These are phyloP conservation scores for Luperina nickerlii DNA, from an alignment of 2,888 invertebrate genomes.

Conservation along the genomic window DNA sequence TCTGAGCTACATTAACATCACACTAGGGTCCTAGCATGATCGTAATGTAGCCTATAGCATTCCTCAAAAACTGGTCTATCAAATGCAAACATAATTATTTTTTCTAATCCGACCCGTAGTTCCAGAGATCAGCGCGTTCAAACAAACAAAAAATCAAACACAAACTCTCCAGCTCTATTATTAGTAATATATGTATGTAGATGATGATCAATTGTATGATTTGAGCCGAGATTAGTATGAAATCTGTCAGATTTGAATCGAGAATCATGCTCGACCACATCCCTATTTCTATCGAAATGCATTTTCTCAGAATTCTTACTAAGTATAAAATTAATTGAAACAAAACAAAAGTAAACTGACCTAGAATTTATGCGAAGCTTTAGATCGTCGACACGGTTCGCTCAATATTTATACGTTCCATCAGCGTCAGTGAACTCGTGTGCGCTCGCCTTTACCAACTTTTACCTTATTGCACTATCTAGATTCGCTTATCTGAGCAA, in stretches of 20 bases:
- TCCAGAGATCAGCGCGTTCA: too few relatives aligned
- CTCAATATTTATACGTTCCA: constrained; percentile 63
- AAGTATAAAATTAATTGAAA: constrained; percentile 21
- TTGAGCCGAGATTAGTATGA: background rate
- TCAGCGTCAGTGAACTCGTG: constrained; percentile 71
- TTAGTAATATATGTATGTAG: too few relatives aligned
- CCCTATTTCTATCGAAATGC: background rate
- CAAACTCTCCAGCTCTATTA: too few relatives aligned
- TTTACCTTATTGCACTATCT: constrained; percentile 85
- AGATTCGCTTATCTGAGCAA: constrained; percentile 85
- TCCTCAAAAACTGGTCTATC: too few relatives aligned
- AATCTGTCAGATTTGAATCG: background rate
- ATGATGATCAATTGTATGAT: background rate
- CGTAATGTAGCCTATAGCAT: too few relatives aligned
- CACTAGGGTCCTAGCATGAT: too few relatives aligned
- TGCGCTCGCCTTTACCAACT: constrained; percentile 75
- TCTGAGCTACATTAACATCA: too few relatives aligned
- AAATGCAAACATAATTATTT: too few relatives aligned
- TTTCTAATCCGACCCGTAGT: too few relatives aligned
- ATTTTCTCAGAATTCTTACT: background rate
- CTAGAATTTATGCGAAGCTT: constrained; percentile 58
- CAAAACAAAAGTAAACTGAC: constrained; percentile 46
- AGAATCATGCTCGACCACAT: background rate
- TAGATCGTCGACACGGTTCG: constrained; percentile 62
- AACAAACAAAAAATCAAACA: too few relatives aligned